phyloP scores from a whole-genome alignment of 2,888 invertebrate genomes.

The Amphimallon solstitiale region DNA sequence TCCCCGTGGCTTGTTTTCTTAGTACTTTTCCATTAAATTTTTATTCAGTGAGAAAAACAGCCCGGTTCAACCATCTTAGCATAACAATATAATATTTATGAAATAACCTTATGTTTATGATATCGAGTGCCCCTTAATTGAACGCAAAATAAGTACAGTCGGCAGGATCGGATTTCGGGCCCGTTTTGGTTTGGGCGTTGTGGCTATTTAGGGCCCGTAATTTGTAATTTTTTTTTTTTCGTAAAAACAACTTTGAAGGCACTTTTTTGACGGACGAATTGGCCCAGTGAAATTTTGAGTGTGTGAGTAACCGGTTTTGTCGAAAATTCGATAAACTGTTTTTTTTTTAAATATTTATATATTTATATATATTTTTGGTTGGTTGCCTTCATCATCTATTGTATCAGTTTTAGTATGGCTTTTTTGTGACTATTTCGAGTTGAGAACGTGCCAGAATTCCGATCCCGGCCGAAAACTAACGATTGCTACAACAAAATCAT shows the following conservation, averaged over 20 bases:
- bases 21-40: conserved; percentile 34
- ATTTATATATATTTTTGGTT: conserved; percentile 58
- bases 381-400: conserved; percentile 85
- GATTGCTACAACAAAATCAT: conserved; percentile 51
- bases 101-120: conserved; percentile 65
- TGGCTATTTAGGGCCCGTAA: conserved; percentile 90
- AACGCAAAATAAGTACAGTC: conserved; percentile 58
- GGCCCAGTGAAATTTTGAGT: conserved; percentile 85
- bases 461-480: conserved; percentile 50
- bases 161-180: conserved; percentile 59
- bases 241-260: conserved; percentile 94
- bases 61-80: conserved; percentile 62
- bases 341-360: conserved; percentile 51
- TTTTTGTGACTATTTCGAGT: conserved; percentile 76
- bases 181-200: conserved; percentile 74
- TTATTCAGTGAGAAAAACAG: conserved; percentile 39
- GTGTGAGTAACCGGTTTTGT: conserved; percentile 64
- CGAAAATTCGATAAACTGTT: conserved; percentile 49
- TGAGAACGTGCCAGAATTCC: conserved; percentile 71
- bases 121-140: conserved; percentile 66
- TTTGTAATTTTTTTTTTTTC: conserved; percentile 81
- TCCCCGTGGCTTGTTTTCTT: conserved; percentile 47
- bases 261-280: conserved; percentile 95
- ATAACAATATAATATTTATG: conserved; percentile 66
- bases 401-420: conserved; percentile 77